Evolutionary conservation across 2,113 vertebrate genomes (phyloP).

Genomic region (Morone chrysops): DNA sequence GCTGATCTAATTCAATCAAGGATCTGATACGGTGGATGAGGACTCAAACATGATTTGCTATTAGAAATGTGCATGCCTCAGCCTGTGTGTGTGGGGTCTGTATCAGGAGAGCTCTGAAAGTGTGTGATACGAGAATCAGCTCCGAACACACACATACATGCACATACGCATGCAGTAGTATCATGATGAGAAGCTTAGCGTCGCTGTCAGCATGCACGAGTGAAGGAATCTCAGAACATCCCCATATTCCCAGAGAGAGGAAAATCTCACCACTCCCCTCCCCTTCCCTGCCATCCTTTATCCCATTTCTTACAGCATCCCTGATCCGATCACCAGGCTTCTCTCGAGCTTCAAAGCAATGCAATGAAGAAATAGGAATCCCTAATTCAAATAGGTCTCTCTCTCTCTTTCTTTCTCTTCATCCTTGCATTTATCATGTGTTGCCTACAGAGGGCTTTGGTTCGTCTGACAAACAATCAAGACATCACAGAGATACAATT

Average conservation of each 20-base stretch:
- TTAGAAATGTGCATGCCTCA: slow-evolving; percentile 21
- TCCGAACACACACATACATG: slow-evolving; percentile 17
- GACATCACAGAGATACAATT: slow-evolving; percentile 64
- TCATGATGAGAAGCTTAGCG: slow-evolving; percentile 63
- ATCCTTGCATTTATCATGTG: slow-evolving; percentile 63
- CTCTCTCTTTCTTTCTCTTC: slow-evolving; percentile 39
- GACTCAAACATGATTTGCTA: slow-evolving; percentile 65
- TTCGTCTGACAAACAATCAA: slow-evolving; percentile 71
- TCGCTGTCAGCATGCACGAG: slow-evolving; percentile 36
- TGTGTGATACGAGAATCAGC: slow-evolving; percentile 1
- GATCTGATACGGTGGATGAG: slow-evolving; percentile 70
- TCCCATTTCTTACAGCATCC: slow-evolving; percentile 67
- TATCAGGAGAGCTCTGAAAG: slow-evolving; percentile 44
- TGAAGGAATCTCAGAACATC: slow-evolving; percentile 54
- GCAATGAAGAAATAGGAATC: slow-evolving; percentile 59
- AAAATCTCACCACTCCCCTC: slow-evolving; percentile 66
- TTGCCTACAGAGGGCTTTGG: slow-evolving; percentile 58
- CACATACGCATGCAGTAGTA: neutral
- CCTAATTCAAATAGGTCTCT: slow-evolving; percentile 66
- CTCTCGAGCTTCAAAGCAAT: slow-evolving; percentile 68
- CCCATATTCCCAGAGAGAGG: slow-evolving; percentile 56
- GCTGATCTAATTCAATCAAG: slow-evolving; percentile 81
- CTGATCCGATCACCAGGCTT: slow-evolving; percentile 75
- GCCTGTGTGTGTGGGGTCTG: slow-evolving; percentile 24
- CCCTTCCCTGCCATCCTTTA: slow-evolving; percentile 58